Evolutionary conservation across 2,797 vertebrate species (phyloP), one percentile per base, ranked within the genome.

Genomic region (Sylvia borin): DNA sequence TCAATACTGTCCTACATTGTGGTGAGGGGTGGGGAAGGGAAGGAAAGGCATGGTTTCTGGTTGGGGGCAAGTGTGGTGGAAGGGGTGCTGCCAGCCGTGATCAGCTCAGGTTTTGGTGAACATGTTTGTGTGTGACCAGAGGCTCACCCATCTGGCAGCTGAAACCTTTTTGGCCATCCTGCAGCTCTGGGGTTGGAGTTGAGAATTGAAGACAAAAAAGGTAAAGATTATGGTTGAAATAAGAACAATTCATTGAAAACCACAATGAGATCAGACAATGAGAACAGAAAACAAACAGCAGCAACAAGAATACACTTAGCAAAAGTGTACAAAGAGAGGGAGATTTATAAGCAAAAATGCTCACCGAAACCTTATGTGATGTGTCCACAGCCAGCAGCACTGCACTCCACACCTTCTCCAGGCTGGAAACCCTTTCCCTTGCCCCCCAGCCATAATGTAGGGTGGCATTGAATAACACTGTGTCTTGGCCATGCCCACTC

Each of bases 401-500:
- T 1, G 2, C 29, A 25, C 9, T 7, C 16, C 0, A 0, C 0
- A 0, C 25, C 34, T 67, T 12, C 21, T 88, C 47, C 47, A 0
- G 1, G 3, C 26, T 74, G 20, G 32, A 54, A 75, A 61, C 21
- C 9, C 7, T 61, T 31, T 42, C 16, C 18, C 18, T 38, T 54
- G 26, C 15, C 34, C 34, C 7, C 10, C 5, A 4, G 40, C 34
- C 40, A 8, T 54, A 25, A 27, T 3, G 1, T 34, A 14, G 13
- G 17, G 40, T 32, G 29, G 25, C 15, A 47, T 6, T 3, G 8
- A 47, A 19, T 31, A 34, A 6, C 14, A 25, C 13, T 11, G 4
- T 27, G 40, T 40, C 31, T 60, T 67, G 68, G 24, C 21, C 40
- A 16, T 40, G 22, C 15, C 10, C 8, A 13, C 40, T 67, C 31